Conservation (phyloP, 2,888 invertebrate genomes). For the Rhamphomyia laevipes region DNA sequence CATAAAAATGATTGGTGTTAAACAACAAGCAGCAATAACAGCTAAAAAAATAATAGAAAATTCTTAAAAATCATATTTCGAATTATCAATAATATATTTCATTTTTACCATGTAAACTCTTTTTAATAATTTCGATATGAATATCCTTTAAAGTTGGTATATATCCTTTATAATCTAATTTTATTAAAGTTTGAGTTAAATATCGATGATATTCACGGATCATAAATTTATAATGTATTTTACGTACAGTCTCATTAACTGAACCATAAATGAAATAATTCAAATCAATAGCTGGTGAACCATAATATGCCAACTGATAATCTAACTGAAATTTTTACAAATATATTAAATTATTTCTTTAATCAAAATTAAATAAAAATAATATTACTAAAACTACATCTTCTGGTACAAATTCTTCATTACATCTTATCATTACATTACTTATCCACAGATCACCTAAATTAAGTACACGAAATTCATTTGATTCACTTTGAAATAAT, state of each 20-base stretch:
- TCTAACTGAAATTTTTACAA: conserved; percentile 24
- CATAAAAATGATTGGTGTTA: conserved; percentile 33
- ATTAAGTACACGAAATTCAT: conserved; percentile 31
- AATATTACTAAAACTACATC: conserved; percentile 29
- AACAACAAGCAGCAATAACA: conserved; percentile 33
- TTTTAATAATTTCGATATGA: conserved; percentile 30
- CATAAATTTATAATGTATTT: conserved; percentile 30
- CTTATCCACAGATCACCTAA: conserved; percentile 34
- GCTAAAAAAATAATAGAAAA: conserved; percentile 17
- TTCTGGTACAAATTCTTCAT: conserved; percentile 29
- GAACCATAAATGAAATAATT: conserved; percentile 34
- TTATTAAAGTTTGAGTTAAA: conserved; percentile 27
- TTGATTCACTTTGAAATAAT: conserved; percentile 26
- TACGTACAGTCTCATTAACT: conserved; percentile 32
- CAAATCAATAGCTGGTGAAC: conserved; percentile 34
- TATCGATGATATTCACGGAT: conserved; percentile 30
- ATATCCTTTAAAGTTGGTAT: conserved; percentile 33
- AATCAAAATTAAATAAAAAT: neutral
- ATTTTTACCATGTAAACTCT: conserved; percentile 30
- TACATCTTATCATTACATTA: conserved; percentile 32
- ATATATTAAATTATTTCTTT: neutral
- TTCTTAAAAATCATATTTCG: neutral
- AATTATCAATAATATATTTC: neutral
- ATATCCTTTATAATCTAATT: conserved; percentile 25
- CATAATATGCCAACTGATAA: conserved; percentile 33